Evolutionary conservation across 2,888 invertebrate species (phyloP), one percentile per base, ranked within the genome.

Genomic region (Dryomyza anilis): DNA sequence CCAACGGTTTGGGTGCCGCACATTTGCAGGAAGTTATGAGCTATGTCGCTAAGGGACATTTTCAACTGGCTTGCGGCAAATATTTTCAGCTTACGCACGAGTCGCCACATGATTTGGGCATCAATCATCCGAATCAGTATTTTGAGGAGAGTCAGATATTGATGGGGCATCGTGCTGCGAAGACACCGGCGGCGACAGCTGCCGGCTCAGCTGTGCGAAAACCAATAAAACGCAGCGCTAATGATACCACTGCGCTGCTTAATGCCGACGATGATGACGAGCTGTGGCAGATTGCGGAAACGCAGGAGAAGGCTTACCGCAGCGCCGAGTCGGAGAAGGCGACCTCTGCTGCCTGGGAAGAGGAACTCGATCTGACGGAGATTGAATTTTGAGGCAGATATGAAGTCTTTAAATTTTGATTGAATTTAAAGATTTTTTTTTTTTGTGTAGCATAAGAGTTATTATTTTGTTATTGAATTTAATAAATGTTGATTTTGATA

Each of bases 111-210:
- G 89, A 89, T 43, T 85, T 88, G 45, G 89, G 89, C 2, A 89
- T 95, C 43, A 89, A 89, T 78, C 97, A 98, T 85, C 98, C 98
- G 0, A 97, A 97, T 84, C 92, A 92, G 71, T 98, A 92, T 83
- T 97, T 93, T 82, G 89, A 91, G 74, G 93, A 94, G 76, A 94
- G 92, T 76, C 88, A 89, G 72, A 88, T 87, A 71, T 73, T 89
- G 8, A 77, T 83, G 79, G 83, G 79, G 12, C 79, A 78, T 66
- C 73, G 82, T 2, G 72, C 71, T 2, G 62, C 68, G 1, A 72
- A 72, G 36, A 52, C 58, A 33, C 25, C 45, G 12, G 69, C 64
- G 60, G 57, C 50, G 19, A 3, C 21, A 1, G 23, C 30, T 16
- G 36, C 53, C 5, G 59, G 50, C 2, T 30, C 36, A 2, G 14